Base-by-base conservation (phyloP, 2,113 vertebrate genomes). In the Myotis yumanensis region DNA sequence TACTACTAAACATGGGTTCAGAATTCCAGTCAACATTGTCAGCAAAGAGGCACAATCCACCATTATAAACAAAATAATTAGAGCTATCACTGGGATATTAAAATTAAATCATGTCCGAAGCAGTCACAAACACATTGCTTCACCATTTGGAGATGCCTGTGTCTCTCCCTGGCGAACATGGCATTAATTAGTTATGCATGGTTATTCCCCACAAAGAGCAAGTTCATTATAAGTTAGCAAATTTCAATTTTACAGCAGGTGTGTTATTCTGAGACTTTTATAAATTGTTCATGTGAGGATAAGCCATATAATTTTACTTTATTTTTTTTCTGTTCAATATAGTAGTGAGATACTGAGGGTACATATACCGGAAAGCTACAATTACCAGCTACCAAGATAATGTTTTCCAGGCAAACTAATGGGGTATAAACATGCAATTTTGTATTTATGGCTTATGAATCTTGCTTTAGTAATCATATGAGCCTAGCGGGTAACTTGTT, bases 251-350 rank as follows among this genome's bases (percentile, higher is more conserved):
- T 95, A 95, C 83, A 91, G 75, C 32, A 95, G 28, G 20, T 11
- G 15, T 89, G 72, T 20, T 95, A 43, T 43, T 93, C 37, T 94
- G 95, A 92, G 91, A 89, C 94, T 96, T 94, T 95, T 97, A 46
- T 48, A 93, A 90, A 84, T 86, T 92, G 96, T 89, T 48, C 79
- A n/a, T 10, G 30, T 89, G 96, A 97, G 87, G 69, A 88, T 93
- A 95, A 89, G 86, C 94, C 76, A 57, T 89, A 92, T 84, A 89
- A 96, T 94, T 97, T 96, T 89, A 92, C 76, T 89, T 92, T 81
- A 84, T 89, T 85, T 90, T 88, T 88, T 95, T 59, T 54, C 76
- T 83, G 17, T 93, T 93, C 54, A 87, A 59, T 91, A 93, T 10
- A 82, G 79, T 62, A 52, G 22, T 52, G 79, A 91, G 75, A 91